Evolutionary conservation across 2,888 invertebrate genomes (phyloP), one percentile per base, ranked within the genome.

Genomic region (Argyresthia albistria): DNA sequence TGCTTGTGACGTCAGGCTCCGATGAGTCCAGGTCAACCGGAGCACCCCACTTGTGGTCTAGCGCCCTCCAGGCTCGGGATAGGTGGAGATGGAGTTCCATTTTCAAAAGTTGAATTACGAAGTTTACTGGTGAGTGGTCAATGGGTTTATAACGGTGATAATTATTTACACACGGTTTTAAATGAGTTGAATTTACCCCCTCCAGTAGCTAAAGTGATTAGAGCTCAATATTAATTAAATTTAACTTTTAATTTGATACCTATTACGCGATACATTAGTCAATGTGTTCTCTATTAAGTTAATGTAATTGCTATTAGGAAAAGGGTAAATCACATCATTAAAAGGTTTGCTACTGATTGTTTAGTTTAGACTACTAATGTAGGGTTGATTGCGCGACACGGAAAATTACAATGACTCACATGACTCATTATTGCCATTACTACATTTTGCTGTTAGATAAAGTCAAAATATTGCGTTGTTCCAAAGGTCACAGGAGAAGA

Each of bases 71-170:
- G 3, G 73, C 73, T 12, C 64, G 69, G 1, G 73, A 64, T 42
- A 78, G 61, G 59, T 78, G 76, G n/a, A 75, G 59, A 60, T 80
- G 78, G 59, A 49, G 8, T 39, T 77, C 76, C 78, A 78, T 79
- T 56, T 54, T 64, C 11, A 15, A 25, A 35, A 8, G 48, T 12
- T 14, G 36, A 8, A 8, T 36, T 12, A 37, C 37, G 48, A 15
- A n/a, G 9, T 9, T 37, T 36, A 37, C 9, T 16, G 8, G 11
- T 14, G 15, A 12, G 8, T n/a, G n/a, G 39, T 39, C 4, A n/a
- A 39, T 1, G 2, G 39, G n/a, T n/a, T 39, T 11, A 39, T 39
- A 8, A 39, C 8, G 9, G 39, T 11, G n/a, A 8, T 39, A 11
- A 11, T n/a, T 9, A 39, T 39, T 39, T 39, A n/a, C 10, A 11